Evolutionary conservation across 2,113 vertebrate genomes (phyloP), one percentile per base, ranked within the genome.

Genomic region (Oceanodroma tethys): DNA sequence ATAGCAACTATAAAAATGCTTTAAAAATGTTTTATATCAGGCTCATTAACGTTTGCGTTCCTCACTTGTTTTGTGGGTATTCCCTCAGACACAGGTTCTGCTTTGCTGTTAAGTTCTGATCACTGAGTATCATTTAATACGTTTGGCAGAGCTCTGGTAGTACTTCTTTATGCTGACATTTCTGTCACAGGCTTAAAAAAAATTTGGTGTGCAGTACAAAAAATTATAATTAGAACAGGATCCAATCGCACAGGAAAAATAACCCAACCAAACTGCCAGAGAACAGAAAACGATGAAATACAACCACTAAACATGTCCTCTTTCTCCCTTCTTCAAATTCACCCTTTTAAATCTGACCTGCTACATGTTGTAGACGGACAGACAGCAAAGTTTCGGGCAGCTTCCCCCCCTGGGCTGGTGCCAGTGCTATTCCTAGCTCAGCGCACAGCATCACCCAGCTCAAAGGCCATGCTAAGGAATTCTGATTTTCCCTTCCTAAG

Each of bases 1-100:
- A 98, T 98, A 98, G 98, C 98, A 98, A 98, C 98, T 95, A 98
- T 97, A 98, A 98, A 98, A 98, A 98, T 96, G 97, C 95, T 98
- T 97, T 98, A 86, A 97, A 98, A 98, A 97, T 97, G 97, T 97
- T 98, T 98, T 98, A 95, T 98, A 98, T 97, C 81, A 93, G 88
- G 94, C 97, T 98, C 97, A 98, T 98, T 98, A 98, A 98, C 95
- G 95, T 95, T 98, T 98, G 94, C 89, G 91, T 94, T 98, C 95
- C 90, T 91, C 81, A 63, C 96, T 98, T 97, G 71, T 97, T 98
- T 97, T 98, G 96, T 95, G 92, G 92, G 94, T 97, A 95, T 98
- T 98, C 94, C 94, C 95, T 97, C 97, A 93, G 92, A 98, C 95
- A 96, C 86, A 96, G 92, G 97, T 88, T 96, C 96, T 75, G 87